Base-by-base conservation (phyloP, 2,113 vertebrate genomes). In the Gavialis gangeticus region DNA sequence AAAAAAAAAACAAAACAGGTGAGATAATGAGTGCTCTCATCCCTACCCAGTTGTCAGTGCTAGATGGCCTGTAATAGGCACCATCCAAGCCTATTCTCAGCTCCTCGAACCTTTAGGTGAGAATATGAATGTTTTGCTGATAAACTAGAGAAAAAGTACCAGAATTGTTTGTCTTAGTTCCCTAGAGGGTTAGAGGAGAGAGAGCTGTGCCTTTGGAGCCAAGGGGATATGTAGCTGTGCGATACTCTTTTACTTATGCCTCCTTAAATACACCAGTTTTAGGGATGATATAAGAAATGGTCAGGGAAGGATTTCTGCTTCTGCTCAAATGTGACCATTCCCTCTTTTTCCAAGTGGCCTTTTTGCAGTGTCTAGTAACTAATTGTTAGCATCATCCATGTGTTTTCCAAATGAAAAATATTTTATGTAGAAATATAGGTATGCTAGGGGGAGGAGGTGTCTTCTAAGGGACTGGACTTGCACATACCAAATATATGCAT, bases 271-370 rank as follows among this genome's bases (percentile, higher is more conserved):
- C 54, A 6, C 30, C 0, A 1, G 3, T 54, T 24, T 87, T 77
- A 75, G 60, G 81, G 71, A 60, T 56, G 12, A 57, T 75, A 67
- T 82, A 84, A 6, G 16, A 16, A 37, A 81, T 81, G 75, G 78
- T 89, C 83, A 63, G 37, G 62, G n/a, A 37, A 90, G 87, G 58
- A 75, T 63, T 94, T 57, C 58, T 67, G 22, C 81, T 91, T 88
- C 75, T 93, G 69, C 58, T 82, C 19, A 76, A 91, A 63, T 34
- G 73, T 90, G 87, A 77, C 63, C 46, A 46, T 46, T 13, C 73
- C 90, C 90, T 46, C 30, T 87, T 91, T 92, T 76, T 77, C 18
- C 82, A 75, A 87, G 37, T 71, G 87, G 73, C 77, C 85, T 90
- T 58, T 76, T 87, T n/a, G 18, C n/a, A 82, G 15, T 55, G 55